Percentiles rank a stretch among this genome's conserved stretches.
Conservation (phyloP, 2,888 invertebrate species). For the Drosophila monieri region DNA sequence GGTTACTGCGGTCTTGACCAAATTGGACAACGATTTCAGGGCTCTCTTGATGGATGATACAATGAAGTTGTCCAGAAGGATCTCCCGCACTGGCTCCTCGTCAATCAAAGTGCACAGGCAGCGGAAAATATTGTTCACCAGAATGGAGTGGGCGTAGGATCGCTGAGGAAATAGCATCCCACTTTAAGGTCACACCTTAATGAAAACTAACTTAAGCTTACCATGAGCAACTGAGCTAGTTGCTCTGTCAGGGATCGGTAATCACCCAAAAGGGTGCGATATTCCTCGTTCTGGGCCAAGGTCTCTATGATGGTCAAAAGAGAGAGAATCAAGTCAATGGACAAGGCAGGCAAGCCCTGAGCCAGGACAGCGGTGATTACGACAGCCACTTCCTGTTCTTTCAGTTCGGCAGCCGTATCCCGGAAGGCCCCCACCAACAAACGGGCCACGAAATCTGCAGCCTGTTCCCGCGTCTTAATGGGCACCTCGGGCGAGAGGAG, state of each 20-base stretch:
- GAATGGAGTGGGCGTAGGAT: conserved; percentile 69
- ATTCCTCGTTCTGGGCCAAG: conserved; percentile 71
- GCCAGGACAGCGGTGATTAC: conserved; percentile 55
- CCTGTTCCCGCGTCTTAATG: conserved; percentile 72
- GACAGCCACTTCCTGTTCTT: conserved; percentile 42
- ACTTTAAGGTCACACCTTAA: not conserved
- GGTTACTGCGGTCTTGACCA: conserved; percentile 78
- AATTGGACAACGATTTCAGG: conserved; percentile 72
- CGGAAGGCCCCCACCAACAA: conserved; percentile 62
- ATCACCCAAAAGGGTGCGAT: conserved; percentile 53
- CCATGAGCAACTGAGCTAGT: conserved; percentile 71
- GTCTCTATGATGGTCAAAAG: conserved; percentile 70
- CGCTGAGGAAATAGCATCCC: conserved; percentile 28
- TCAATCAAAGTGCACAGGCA: conserved; percentile 77
- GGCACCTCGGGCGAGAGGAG: conserved; percentile 37
- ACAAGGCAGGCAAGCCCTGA: conserved; percentile 57
- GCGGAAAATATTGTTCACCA: conserved; percentile 77
- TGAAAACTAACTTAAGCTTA: conserved; percentile 18
- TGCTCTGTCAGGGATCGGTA: conserved; percentile 48
- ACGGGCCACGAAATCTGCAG: conserved; percentile 63
- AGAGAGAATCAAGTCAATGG: conserved; percentile 70
- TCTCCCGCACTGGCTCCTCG: conserved; percentile 60
- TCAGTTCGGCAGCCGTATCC: conserved; percentile 51
- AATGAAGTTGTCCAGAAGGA: conserved; percentile 57
- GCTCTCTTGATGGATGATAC: conserved; percentile 74